Evolutionary conservation across 1,140 invertebrate species (phyloP).

Genomic region (Chironomus striatipennis): DNA sequence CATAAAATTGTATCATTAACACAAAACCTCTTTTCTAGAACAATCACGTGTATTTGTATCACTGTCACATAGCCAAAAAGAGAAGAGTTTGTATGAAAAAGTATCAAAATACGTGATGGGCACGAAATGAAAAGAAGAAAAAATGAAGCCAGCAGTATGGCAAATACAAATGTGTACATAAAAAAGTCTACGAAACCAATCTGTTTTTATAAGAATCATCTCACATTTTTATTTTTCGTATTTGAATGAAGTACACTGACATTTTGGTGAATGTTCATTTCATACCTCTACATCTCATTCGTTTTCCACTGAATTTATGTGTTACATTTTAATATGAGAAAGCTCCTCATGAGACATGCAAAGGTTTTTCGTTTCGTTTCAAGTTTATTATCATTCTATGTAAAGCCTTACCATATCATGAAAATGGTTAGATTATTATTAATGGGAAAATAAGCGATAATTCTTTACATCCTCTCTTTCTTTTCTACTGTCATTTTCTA

Average conservation of each 20-base stretch:
- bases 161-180: no score
- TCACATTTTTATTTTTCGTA: no score
- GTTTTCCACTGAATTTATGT: no score
- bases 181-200: no score
- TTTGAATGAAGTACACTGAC: slow-evolving; percentile 4
- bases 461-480: not conserved
- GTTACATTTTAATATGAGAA: not conserved
- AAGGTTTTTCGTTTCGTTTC: not conserved
- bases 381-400: slow-evolving; percentile 3
- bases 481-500: no score
- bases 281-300: not conserved
- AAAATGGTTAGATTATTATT: not conserved
- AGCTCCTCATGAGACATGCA: slow-evolving; percentile 9
- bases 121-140: slow-evolving; percentile 6
- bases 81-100: not conserved
- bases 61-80: no score
- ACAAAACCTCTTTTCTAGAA: no score
- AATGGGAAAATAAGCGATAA: slow-evolving; percentile 8
- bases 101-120: slow-evolving; percentile 12
- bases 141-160: not conserved
- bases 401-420: not conserved
- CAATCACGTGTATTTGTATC: no score
- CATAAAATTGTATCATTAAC: no score
- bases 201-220: no score
- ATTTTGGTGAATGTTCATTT: not conserved